A percentile compares a stretch with the other conserved stretches of the same genome.
phyloP scores from a whole-genome alignment of 2,888 invertebrate genomes.

The Rugalucina vietnamica region DNA sequence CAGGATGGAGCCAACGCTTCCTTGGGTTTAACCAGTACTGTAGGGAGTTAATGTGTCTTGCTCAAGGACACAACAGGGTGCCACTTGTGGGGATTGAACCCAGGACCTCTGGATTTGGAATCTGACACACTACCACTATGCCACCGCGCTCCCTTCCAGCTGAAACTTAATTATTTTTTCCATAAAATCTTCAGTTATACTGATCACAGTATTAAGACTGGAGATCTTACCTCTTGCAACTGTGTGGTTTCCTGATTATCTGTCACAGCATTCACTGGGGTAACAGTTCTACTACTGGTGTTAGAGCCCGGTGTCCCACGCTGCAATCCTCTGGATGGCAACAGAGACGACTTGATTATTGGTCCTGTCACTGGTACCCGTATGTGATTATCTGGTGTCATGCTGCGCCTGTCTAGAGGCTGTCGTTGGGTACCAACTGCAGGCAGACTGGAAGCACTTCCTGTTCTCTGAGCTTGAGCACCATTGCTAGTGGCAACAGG shows the following conservation, averaged over 20 bases:
- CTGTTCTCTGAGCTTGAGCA: slow-evolving; percentile 36
- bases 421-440: slow-evolving; percentile 58
- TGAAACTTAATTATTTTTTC: no score
- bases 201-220: no score
- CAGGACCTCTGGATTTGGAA: no score
- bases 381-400: slow-evolving; percentile 74
- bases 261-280: slow-evolving; percentile 64
- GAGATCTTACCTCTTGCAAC: slow-evolving; percentile 49
- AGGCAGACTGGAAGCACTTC: slow-evolving; percentile 66
- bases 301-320: slow-evolving; percentile 61
- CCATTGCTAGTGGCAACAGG: slow-evolving; percentile 7
- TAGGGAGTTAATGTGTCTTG: no score
- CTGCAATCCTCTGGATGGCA: slow-evolving; percentile 51
- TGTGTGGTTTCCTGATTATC: slow-evolving; percentile 41
- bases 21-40: no score
- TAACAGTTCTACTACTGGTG: slow-evolving; percentile 72
- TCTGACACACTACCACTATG: no score
- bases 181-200: no score
- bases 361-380: slow-evolving; percentile 60
- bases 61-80: no score
- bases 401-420: slow-evolving; percentile 65
- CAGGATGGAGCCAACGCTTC: no score
- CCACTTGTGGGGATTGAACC: no score
- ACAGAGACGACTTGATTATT: slow-evolving; percentile 55
- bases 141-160: no score